phyloP scores from a whole-genome alignment of 1,140 invertebrate species.

The Drosophila ficusphila region DNA sequence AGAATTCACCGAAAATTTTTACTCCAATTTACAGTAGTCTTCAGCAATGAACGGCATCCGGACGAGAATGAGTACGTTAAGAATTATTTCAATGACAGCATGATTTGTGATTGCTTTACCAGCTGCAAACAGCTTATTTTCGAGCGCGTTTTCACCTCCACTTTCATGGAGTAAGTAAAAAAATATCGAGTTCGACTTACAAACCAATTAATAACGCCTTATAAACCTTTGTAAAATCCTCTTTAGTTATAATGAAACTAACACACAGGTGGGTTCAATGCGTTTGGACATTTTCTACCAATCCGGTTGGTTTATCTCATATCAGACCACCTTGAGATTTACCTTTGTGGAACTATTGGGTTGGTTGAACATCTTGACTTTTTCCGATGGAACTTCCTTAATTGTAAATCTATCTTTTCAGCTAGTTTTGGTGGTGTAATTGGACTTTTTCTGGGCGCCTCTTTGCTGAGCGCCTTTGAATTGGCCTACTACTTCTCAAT shows the following conservation, averaged over 20 bases:
- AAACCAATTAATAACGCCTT: no score
- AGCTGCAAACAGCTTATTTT: constrained; percentile 68
- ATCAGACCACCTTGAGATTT: constrained; percentile 69
- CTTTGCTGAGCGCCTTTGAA: constrained; percentile 81
- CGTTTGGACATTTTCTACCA: constrained; percentile 67
- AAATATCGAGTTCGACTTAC: no score
- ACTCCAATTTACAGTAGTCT: constrained; percentile 43
- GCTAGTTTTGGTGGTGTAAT: constrained; percentile 84
- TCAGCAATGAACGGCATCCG: constrained; percentile 42
- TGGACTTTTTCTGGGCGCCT: constrained; percentile 83
- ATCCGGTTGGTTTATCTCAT: constrained; percentile 62
- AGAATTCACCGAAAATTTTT: background rate
- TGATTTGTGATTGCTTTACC: constrained; percentile 71
- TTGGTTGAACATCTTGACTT: constrained; percentile 2
- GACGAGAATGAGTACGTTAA: constrained; percentile 59
- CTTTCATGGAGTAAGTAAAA: constrained; percentile 47
- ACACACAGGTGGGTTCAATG: constrained; percentile 19
- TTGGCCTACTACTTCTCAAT: constrained; percentile 82
- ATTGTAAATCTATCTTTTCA: constrained; percentile 2
- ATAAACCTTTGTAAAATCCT: background rate
- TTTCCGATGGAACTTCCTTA: background rate
- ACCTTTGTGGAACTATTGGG: constrained; percentile 76
- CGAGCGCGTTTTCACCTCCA: constrained; percentile 40
- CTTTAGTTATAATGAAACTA: constrained; percentile 32
- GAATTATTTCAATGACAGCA: constrained; percentile 37